Evolutionary conservation across 2,888 invertebrate genomes (phyloP).

Genomic region (Antheraea yamamai): DNA sequence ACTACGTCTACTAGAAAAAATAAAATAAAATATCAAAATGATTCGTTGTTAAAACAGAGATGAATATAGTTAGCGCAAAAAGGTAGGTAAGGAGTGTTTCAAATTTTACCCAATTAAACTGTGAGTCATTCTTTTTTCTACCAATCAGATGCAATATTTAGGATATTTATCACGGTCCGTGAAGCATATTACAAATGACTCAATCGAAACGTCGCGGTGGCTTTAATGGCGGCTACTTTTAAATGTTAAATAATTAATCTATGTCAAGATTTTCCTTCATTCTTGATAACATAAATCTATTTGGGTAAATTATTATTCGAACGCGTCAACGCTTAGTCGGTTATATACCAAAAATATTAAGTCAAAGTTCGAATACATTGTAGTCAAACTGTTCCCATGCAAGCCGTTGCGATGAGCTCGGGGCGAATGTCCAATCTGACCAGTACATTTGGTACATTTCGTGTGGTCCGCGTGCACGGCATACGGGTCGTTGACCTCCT

Average conservation of each 20-base stretch:
- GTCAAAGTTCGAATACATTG: constrained; percentile 9
- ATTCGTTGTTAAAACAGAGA: background rate
- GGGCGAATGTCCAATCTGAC: constrained; percentile 21
- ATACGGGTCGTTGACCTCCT: constrained; percentile 53
- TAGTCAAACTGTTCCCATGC: constrained; percentile 15
- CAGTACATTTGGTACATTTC: constrained; percentile 49
- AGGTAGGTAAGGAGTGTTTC: too few relatives aligned
- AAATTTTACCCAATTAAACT: too few relatives aligned
- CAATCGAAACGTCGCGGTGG: background rate
- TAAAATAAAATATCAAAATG: background rate
- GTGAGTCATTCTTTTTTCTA: background rate
- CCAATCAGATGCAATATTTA: background rate
- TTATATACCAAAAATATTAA: background rate
- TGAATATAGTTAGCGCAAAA: too few relatives aligned
- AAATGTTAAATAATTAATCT: background rate
- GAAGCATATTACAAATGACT: background rate
- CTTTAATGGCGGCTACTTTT: background rate
- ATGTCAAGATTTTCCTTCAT: too few relatives aligned
- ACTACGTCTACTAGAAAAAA: too few relatives aligned
- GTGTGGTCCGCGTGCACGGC: constrained; percentile 23
- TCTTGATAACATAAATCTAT: background rate
- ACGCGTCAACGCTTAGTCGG: background rate
- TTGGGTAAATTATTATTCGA: background rate
- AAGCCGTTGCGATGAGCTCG: constrained; percentile 17
- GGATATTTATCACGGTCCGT: background rate